Evolutionary conservation across 2,113 vertebrate species (phyloP), one percentile per base, ranked within the genome.

Genomic region (Sialia sialis): DNA sequence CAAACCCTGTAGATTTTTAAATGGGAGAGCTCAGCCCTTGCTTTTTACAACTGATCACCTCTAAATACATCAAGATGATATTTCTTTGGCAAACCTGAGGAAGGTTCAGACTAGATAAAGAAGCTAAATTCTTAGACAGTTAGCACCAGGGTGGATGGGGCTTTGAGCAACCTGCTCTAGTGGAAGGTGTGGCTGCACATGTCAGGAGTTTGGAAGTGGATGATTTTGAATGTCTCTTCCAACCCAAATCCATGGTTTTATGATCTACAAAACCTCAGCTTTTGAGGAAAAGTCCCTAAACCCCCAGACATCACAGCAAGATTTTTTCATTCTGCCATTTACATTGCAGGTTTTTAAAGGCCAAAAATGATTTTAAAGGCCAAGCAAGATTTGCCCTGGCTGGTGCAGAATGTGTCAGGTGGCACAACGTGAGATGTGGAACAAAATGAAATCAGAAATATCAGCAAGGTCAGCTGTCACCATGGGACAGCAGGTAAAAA

Each of bases 291-390:
- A 77, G 4, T 2, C 32, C 32, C 19, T 69, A 49, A 56, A 58
- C 13, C n/a, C 60, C 32, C 66, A 84, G 30, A 51, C 13, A 8
- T 54, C 27, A 36, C 12, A 54, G 36, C 7, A 70, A 27, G 27
- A 59, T 27, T 80, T 93, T 93, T 82, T 87, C 22, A 32, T 34
- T 70, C 69, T 84, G 20, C 30, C 54, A 43, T 72, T 89, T 87
- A 17, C 54, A 58, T 20, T 56, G 13, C 1, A 20, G 26, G 30
- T 55, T 43, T 89, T 56, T 52, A 90, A 96, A 95, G 86, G 85
- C 19, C 63, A 88, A 59, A 85, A 72, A 63, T 54, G 63, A 66
- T 39, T 62, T 76, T 86, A 76, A 96, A 90, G 84, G 93, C 41
- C 72, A 84, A 58, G 1, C 4, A 54, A 74, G 34, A 26, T 72